A percentile compares a stretch with the other conserved stretches of the same genome.
phyloP scores from a whole-genome alignment of 2,113 vertebrate genomes.

The Cavia aperea region DNA sequence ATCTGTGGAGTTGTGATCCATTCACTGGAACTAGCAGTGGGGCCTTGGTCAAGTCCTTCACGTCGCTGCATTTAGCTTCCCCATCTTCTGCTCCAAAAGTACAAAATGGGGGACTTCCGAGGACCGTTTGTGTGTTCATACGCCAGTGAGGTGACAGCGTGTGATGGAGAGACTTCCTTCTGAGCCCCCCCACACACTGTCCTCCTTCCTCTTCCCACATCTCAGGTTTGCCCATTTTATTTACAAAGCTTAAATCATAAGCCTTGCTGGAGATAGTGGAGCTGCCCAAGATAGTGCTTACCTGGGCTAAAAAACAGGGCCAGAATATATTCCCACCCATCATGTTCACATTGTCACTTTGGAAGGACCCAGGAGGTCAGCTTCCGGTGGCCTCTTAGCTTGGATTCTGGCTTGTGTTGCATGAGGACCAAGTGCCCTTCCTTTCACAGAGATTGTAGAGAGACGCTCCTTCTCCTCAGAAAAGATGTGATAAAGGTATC shows the following conservation, averaged over 20 bases:
- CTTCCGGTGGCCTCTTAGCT: neutral
- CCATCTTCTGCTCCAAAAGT: neutral
- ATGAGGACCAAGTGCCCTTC: neutral
- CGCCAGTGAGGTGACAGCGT: neutral
- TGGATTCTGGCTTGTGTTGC: conserved; percentile 17
- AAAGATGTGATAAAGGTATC: neutral
- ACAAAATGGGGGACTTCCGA: neutral
- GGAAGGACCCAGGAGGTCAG: conserved; percentile 43
- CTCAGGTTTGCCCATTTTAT: neutral
- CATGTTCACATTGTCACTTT: conserved; percentile 21
- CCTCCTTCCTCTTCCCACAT: neutral
- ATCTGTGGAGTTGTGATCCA: neutral
- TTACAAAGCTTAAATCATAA: neutral
- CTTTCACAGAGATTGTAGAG: neutral
- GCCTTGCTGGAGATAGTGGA: neutral
- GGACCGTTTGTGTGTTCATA: neutral
- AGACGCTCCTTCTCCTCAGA: neutral
- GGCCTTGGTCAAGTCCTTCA: neutral
- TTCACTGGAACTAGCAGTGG: neutral
- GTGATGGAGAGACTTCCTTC: neutral
- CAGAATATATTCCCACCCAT: conserved; percentile 10
- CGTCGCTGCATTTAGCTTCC: neutral
- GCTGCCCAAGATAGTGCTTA: neutral
- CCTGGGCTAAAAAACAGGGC: neutral
- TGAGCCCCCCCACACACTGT: neutral